Evolutionary conservation across 2,113 vertebrate species (phyloP), one percentile per base, ranked within the genome.

Genomic region (Colinus virginianus): DNA sequence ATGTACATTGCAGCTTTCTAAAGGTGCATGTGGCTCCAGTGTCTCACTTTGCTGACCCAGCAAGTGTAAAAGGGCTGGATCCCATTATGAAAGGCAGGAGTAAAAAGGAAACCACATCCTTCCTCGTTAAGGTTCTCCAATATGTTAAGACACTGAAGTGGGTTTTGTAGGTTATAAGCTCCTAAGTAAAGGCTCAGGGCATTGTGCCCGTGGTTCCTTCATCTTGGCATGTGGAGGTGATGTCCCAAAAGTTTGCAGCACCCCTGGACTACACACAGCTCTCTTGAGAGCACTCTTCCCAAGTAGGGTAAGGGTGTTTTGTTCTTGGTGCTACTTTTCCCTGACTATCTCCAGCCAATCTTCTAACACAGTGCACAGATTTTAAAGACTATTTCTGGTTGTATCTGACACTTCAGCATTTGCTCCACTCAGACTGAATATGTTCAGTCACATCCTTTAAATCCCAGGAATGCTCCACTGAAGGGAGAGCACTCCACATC

Each of bases 171-270:
- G 36, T 78, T 32, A 51, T 13, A 78, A 74, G 2, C 42, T 22
- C 67, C 59, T 56, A 63, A 55, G 69, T 14, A 51, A 78, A 88
- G 74, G 8, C 32, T 46, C 36, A 34, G 46, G 48, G 43, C 0
- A 2, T 19, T 2, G 1, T 8, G 3, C 0, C 17, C 49, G 71
- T 2, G 3, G 7, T 78, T 81, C 51, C 58, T 84, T 1, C 10
- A 11, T 46, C 43, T 71, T 0, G 1, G 28, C 42, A 49, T 0
- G 1, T 48, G 23, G 36, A 45, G 7, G 28, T 2, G 1, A 51
- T 6, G 12, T 68, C 16, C 34, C 22, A 23, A 76, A 6, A 81
- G 32, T 23, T 28, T 2, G 19, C 63, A 23, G 36, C 15, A 45
- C 40, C 18, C 46, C 72, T 6, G 3, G 43, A 56, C 0, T 1